Base-by-base conservation (phyloP, 2,888 invertebrate species). In the Notodonta dromedarius region DNA sequence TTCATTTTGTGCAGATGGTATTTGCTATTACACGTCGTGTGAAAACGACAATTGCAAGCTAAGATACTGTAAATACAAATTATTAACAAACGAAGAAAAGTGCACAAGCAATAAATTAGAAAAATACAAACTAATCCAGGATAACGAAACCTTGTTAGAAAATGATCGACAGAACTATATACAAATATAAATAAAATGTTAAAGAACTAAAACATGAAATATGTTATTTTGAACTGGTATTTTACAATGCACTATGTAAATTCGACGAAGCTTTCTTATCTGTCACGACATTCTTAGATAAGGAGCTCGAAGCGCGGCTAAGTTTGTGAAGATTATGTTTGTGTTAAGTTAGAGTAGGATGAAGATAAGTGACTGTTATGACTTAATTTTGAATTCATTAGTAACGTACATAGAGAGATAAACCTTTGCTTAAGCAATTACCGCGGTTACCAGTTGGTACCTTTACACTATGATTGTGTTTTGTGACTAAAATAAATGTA, bases 1-100 rank as follows among this genome's bases (percentile, higher is more conserved):
- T 46, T 78, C 85, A 0, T 75, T 80, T 57, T 90, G 90, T 63
- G 64, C 70, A 4, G 78, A 84, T 14, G 87, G 87, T 9, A 66
- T 84, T 42, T 89, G 89, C 69, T 85, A 85, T 61, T 89, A 85
- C 57, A 78, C 77, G n/a, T 57, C 69, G 40, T 87, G 86, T 61
- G 70, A 82, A 60, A 46, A 78, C 14, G 67, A 69, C 2, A 70
- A 78, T 39, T 87, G 86, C 63, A 71, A 75, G 63, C 48, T 76
- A 39, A 66, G 72, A 51, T 81, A 82, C 69, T 89, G 87, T 67
- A 84, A 81, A 57, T 89, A 85, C 66, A 67, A 83, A 66, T 72
- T 88, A 62, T 61, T 88, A 32, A 84, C 73, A 5, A 82, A 80
- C 46, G 73, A 74, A 63, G 74, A 76, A 61, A 78, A 78, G 60